Evolutionary conservation across 53 echinoderm and acorn worm species (phyloP).

Genomic region (Antedon mediterranea): DNA sequence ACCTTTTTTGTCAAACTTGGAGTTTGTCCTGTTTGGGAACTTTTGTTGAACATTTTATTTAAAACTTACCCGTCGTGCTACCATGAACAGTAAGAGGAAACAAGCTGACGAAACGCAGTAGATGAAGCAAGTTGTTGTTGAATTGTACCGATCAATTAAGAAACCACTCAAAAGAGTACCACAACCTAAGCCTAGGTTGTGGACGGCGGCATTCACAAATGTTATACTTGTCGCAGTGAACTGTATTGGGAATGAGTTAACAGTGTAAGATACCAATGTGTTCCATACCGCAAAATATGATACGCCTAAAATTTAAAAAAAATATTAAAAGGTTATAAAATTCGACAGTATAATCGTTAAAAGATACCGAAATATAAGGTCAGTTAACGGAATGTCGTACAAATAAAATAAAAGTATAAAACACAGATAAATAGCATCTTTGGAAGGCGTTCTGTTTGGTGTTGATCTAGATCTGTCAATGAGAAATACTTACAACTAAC

Average conservation of each 20-base stretch:
- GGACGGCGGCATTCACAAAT: background rate
- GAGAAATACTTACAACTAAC: no score
- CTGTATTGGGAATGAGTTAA: background rate
- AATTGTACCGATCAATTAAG: background rate
- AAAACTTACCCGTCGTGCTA: background rate
- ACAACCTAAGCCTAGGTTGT: background rate
- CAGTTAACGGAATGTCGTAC: no score
- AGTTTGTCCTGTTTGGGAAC: no score
- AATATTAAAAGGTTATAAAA: no score
- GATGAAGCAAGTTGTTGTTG: background rate
- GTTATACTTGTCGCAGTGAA: background rate
- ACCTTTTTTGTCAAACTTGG: no score
- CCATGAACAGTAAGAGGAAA: background rate
- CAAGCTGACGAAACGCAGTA: background rate
- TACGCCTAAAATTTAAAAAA: background rate
- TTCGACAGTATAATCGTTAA: no score
- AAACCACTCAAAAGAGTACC: background rate
- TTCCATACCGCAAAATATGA: background rate
- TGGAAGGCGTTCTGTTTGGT: no score
- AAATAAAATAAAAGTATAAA: no score
- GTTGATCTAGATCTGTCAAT: no score
- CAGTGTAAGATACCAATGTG: background rate
- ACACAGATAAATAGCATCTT: no score
- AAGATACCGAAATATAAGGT: no score
- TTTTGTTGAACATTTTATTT: no score